A percentile compares a stretch with the other conserved stretches of the same genome.
phyloP scores from a whole-genome alignment of 1,140 invertebrate genomes.

The Leptinotarsa lineolata region DNA sequence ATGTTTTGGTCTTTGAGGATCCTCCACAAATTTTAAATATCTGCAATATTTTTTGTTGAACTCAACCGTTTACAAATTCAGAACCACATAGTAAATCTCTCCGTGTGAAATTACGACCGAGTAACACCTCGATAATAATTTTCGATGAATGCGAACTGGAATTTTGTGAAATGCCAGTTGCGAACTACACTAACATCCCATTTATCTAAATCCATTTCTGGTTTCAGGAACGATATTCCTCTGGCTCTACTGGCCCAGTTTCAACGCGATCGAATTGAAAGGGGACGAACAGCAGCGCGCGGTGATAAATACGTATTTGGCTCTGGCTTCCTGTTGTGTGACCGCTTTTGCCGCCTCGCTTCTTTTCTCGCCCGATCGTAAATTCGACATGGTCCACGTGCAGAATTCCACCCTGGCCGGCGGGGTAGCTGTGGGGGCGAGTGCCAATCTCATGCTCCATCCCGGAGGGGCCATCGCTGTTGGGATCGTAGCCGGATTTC shows the following conservation, averaged over 20 bases:
- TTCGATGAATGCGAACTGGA: too few relatives aligned
- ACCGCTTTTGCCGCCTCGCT: conserved; percentile 83
- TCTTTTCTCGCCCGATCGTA: conserved; percentile 75
- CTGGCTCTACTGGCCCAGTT: conserved; percentile 96
- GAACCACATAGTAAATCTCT: too few relatives aligned
- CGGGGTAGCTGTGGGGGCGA: conserved; percentile 69
- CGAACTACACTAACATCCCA: too few relatives aligned
- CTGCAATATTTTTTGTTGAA: too few relatives aligned
- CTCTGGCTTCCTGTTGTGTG: conserved; percentile 81
- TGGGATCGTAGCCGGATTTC: conserved; percentile 76
- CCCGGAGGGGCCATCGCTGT: conserved; percentile 84
- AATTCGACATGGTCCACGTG: conserved; percentile 89
- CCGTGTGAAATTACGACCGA: too few relatives aligned
- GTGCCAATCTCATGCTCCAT: conserved; percentile 80
- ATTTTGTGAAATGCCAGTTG: too few relatives aligned
- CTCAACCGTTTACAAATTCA: too few relatives aligned
- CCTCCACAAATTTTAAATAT: too few relatives aligned
- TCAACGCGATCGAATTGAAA: conserved; percentile 81
- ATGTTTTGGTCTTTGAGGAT: too few relatives aligned
- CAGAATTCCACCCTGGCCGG: conserved; percentile 90
- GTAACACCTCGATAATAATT: too few relatives aligned
- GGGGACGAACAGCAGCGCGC: conserved; percentile 81
- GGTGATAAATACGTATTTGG: conserved; percentile 90
- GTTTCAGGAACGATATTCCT: conserved; percentile 84
- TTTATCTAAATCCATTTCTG: not conserved